phyloP scores from a whole-genome alignment of 2,113 vertebrate species.

The Opisthocomus hoazin region DNA sequence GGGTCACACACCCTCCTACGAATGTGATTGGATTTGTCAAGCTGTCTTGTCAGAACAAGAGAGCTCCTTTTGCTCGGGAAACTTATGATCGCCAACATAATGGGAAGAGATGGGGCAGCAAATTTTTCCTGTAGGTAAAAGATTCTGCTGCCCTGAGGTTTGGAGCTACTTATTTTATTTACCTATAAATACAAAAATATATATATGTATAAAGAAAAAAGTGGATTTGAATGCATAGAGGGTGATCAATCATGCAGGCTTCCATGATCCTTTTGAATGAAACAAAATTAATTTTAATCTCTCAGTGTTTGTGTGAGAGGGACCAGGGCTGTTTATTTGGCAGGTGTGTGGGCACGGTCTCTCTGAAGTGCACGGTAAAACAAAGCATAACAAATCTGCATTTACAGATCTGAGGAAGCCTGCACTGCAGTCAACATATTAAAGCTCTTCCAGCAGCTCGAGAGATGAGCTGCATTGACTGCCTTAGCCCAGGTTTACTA shows the following conservation, averaged over 20 bases:
- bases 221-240: not conserved
- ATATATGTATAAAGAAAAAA: not conserved
- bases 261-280: not conserved
- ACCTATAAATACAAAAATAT: not conserved
- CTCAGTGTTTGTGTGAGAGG: not conserved
- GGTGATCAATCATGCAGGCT: not conserved
- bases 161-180: not conserved
- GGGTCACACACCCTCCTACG: not conserved
- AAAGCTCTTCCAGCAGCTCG: not conserved
- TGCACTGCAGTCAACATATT: constrained; percentile 8
- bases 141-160: not conserved
- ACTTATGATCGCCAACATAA: not conserved
- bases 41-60: not conserved
- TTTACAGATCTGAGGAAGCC: constrained; percentile 26
- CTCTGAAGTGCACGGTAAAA: not conserved
- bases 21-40: not conserved
- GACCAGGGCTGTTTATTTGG: not conserved
- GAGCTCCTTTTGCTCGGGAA: not conserved
- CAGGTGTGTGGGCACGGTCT: not conserved
- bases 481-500: not conserved
- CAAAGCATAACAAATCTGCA: constrained; percentile 38
- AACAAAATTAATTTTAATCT: not conserved
- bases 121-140: not conserved
- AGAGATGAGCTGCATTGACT: not conserved
- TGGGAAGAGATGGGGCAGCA: not conserved